These are phyloP conservation scores for Diadumene lineata DNA, from an alignment of 92 coral and sea anemone genomes.

Conservation along the genomic window DNA sequence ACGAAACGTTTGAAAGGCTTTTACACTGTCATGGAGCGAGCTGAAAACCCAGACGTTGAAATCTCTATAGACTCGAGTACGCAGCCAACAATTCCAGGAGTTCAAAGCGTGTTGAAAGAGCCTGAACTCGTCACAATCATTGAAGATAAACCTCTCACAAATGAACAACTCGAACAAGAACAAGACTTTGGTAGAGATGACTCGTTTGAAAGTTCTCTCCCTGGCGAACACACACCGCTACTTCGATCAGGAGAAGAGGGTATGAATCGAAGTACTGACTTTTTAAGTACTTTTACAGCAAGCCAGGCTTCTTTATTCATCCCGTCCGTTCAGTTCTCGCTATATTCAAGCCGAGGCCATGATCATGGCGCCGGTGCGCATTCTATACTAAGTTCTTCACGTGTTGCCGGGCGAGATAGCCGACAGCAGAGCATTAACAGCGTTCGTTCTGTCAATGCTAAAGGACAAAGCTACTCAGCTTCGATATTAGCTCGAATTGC, in stretches of 20 bases:
- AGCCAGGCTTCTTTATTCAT: slow-evolving; percentile 87
- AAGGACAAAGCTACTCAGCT: slow-evolving; percentile 37
- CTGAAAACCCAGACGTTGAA: neutral
- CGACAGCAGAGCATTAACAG: slow-evolving; percentile 17
- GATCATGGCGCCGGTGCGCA: neutral
- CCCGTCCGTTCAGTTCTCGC: slow-evolving; percentile 86
- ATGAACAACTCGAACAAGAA: slow-evolving; percentile 67
- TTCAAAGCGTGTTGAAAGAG: slow-evolving; percentile 48
- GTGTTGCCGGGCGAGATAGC: slow-evolving; percentile 5
- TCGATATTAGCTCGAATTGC: slow-evolving; percentile 66
- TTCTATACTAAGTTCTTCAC: slow-evolving; percentile 3
- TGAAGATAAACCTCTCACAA: slow-evolving; percentile 63
- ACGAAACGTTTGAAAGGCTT: neutral
- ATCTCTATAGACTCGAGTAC: slow-evolving; percentile 1
- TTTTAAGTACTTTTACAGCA: slow-evolving; percentile 46
- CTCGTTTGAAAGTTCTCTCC: slow-evolving; percentile 28
- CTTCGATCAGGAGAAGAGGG: slow-evolving; percentile 59
- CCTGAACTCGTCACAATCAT: slow-evolving; percentile 69
- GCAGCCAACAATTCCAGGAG: neutral
- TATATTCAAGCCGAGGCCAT: slow-evolving; percentile 61
- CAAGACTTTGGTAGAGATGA: slow-evolving; percentile 46
- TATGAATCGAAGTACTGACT: slow-evolving; percentile 40
- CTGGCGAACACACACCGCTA: slow-evolving; percentile 58
- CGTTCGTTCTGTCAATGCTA: slow-evolving; percentile 1
- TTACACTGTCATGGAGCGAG: neutral